Conservation (phyloP, 2,888 invertebrate genomes). For the Phortica magna region DNA sequence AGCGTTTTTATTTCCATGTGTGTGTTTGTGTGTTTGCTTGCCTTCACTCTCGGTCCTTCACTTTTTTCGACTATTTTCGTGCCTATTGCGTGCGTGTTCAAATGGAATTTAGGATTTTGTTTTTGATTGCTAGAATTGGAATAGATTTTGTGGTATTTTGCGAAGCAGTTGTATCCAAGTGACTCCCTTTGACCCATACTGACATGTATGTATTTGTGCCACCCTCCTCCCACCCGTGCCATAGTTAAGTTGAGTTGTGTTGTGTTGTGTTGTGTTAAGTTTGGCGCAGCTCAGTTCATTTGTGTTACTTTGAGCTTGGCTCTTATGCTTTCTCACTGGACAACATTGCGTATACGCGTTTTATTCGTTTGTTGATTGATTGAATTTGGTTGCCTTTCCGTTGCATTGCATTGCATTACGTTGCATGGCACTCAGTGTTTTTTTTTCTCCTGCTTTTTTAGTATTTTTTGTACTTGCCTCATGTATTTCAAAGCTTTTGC, state of each 20-base stretch:
- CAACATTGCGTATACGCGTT: constrained; percentile 69
- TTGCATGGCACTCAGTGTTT: background rate
- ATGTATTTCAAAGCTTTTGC: constrained; percentile 58
- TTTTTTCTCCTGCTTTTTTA: constrained; percentile 47
- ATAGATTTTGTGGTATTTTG: constrained; percentile 73
- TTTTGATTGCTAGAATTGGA: constrained; percentile 71
- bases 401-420: background rate
- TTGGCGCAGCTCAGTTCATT: constrained; percentile 52
- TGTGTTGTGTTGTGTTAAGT: constrained; percentile 15
- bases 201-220: constrained; percentile 26
- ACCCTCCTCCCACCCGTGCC: background rate
- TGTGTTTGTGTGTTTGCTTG: background rate
- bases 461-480: constrained; percentile 49
- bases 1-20: background rate
- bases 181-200: background rate
- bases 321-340: constrained; percentile 38
- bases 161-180: constrained; percentile 57
- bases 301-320: constrained; percentile 63
- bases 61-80: background rate
- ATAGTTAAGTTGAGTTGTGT: too few relatives aligned
- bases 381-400: constrained; percentile 48
- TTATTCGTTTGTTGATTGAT: constrained; percentile 70
- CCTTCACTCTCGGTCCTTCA: background rate
- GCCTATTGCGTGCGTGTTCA: constrained; percentile 45
- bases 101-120: constrained; percentile 74